Conservation (phyloP, 2,113 vertebrate species). For the Perognathus longimembris region DNA sequence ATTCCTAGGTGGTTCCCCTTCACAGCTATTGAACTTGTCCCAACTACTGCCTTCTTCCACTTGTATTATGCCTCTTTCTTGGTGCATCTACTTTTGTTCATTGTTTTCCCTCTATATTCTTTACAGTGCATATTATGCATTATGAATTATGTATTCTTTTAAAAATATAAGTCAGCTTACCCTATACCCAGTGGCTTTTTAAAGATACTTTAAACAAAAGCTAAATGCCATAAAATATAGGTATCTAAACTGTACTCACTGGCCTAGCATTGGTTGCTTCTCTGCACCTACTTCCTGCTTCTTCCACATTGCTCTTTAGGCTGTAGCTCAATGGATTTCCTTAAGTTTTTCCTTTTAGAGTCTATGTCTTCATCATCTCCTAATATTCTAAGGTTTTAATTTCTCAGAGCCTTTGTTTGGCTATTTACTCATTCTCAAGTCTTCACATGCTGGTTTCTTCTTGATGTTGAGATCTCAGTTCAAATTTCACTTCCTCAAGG, state of each 20-base stretch:
- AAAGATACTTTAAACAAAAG: conserved; percentile 4
- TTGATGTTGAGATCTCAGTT: neutral
- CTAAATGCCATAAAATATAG: neutral
- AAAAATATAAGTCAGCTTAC: neutral
- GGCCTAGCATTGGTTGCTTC: neutral
- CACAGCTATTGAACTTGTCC: neutral
- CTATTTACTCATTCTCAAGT: neutral
- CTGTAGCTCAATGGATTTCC: neutral
- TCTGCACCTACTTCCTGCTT: neutral
- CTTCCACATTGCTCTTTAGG: neutral
- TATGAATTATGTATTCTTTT: neutral
- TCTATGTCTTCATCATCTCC: too few species aligned
- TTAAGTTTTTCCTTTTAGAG: neutral
- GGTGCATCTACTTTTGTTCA: neutral
- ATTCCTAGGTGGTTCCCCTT: neutral
- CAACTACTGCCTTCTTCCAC: neutral
- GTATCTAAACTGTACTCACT: too few species aligned
- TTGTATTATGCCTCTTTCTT: neutral
- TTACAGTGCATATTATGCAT: neutral
- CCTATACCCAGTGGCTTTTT: neutral
- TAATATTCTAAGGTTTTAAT: neutral
- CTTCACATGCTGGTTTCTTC: neutral
- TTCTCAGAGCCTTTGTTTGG: neutral
- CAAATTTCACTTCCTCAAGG: neutral
- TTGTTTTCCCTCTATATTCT: neutral